Evolutionary conservation across 1,140 invertebrate species (phyloP), one percentile per base, ranked within the genome.

Genomic region (Drosophila prosaltans): DNA sequence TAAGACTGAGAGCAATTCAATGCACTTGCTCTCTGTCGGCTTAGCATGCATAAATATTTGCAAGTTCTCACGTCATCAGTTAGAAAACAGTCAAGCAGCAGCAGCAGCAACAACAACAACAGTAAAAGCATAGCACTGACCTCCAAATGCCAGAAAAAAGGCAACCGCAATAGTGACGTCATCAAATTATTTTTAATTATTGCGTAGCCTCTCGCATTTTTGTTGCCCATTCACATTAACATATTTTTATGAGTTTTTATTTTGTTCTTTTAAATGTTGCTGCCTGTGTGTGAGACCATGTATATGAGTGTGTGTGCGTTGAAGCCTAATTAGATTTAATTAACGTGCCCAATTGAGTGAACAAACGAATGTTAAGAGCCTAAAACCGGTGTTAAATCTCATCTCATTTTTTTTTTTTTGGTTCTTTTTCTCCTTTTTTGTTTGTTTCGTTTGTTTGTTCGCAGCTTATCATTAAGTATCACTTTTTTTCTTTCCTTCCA

Each of bases 111-210:
- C 16, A 45, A 45, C 24, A 48, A 48, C 21, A 24, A 48, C 45
- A 24, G 7, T 7, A 48, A 48, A 6, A 48, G 45, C 21, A 51
- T 51, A 74, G 55, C 73, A 76, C 65, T 76, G 74, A 77, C 74
- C 74, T 77, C 74, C 74, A 77, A 77, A 75, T 51, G 45, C 7
- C 21, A 51, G 45, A 51, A 51, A 51, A 24, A 51, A 28, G 24
- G 48, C 41, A 30, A 32, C 26, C 43, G 54, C 67, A 60, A 45
- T 26, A 26, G 76, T 86, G 83, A 86, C 82, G 82, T 86, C 82
- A 86, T 71, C 72, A 54, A 74, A 76, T 77, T 86, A 86, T 82
- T 88, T 88, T 65, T 86, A 86, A 80, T 77, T 64, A 80, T 86
- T 64, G 68, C 79, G 66, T 76, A 57, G 61, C 40, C 51, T 65